Base-by-base conservation (phyloP, 2,797 vertebrate species). In the Lophius americanus region DNA sequence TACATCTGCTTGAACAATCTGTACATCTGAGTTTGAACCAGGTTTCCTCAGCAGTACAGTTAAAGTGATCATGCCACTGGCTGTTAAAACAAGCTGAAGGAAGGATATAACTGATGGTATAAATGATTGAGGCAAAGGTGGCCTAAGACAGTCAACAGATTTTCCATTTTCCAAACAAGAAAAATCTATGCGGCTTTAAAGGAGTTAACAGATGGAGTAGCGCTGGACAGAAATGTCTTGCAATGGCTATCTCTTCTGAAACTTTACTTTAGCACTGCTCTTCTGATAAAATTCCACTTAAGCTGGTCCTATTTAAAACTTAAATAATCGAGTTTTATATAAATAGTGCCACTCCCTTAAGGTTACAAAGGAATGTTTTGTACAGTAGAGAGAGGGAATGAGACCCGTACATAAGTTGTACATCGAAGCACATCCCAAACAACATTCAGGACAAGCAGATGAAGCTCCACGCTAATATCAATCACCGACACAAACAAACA, bases 391-490 rank as follows among this genome's bases (percentile, higher is more conserved):
- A 32, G 42, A 59, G 51, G 39, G 7, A 6, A 33, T 11, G 67
- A 47, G 36, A 81, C 57, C 69, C 47, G 74, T 43, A 73, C 4
- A 46, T 23, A 69, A 49, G 37, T 60, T 57, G 43, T 12, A 70
- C 78, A 82, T 62, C 35, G 60, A 65, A 62, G 70, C 51, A 56
- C 14, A 51, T 75, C 66, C 74, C 64, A 61, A 63, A 54, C 65
- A 65, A 82, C 68, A 79, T 54, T 79, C 64, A 70, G 60, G 56
- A 85, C 69, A 75, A 72, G 65, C 51, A 62, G 10, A 61, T 69
- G 60, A 60, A 83, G 60, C 57, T 75, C 76, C 56, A 68, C 68
- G 76, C 65, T 56, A 54, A 59, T 59, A 81, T 79, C 60, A 35
- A 42, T 43, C 47, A 73, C 68, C 54, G 64, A 71, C 23, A 82